phyloP scores from a whole-genome alignment of 2,797 vertebrate species.

The Benthosema pterotum region DNA sequence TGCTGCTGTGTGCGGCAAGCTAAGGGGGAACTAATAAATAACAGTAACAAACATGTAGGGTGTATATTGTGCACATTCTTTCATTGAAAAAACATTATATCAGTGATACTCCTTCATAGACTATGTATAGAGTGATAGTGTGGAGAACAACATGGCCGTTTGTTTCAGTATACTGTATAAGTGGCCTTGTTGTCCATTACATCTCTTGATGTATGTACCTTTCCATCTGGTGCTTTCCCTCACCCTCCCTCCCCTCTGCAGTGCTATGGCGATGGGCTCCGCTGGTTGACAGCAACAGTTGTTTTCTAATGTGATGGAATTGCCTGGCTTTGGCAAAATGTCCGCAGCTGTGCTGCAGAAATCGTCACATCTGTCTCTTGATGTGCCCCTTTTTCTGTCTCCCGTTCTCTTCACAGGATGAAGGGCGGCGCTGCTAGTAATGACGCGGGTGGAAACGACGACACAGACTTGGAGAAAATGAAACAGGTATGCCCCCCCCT shows the following conservation, averaged over 20 bases:
- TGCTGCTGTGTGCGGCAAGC: too few species aligned
- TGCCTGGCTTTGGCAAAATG: constrained; percentile 6
- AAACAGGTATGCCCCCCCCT: constrained; percentile 83
- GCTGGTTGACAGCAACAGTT: constrained; percentile 14
- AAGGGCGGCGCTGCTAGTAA: constrained; percentile 63
- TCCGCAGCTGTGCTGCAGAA: constrained; percentile 1
- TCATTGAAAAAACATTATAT: too few species aligned
- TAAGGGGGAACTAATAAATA: too few species aligned
- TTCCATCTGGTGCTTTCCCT: background rate
- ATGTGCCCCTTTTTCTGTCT: constrained; percentile 24
- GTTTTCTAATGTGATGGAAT: constrained; percentile 24
- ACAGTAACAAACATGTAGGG: too few species aligned
- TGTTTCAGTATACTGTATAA: background rate
- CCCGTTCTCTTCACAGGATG: constrained; percentile 59
- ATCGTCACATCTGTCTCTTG: constrained; percentile 4
- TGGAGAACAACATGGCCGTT: too few species aligned
- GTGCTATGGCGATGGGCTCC: constrained; percentile 22
- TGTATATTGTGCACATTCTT: too few species aligned
- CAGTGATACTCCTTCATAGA: too few species aligned
- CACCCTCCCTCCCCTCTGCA: constrained; percentile 20
- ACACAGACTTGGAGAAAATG: constrained; percentile 88
- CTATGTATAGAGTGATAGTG: too few species aligned
- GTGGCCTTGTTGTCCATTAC: background rate
- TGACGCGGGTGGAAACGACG: constrained; percentile 76
- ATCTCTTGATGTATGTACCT: constrained; percentile 25